A percentile compares a stretch with the other conserved stretches of the same genome.
Conservation (phyloP, 2,113 vertebrate genomes). For the Daphoenositta chrysoptera region DNA sequence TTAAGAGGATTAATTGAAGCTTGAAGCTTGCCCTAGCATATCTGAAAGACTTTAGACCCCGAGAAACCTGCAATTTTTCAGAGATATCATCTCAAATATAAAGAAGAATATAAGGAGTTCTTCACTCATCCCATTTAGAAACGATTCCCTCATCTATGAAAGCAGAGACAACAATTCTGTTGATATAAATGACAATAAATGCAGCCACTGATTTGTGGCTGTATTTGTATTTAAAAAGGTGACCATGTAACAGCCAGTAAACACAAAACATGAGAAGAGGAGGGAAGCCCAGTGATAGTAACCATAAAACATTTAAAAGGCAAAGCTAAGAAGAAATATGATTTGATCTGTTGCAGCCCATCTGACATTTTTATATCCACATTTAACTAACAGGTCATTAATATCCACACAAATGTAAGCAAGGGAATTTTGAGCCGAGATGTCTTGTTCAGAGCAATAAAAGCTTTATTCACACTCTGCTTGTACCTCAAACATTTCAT, state of each 20-base stretch:
- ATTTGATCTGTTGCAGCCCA: not conserved
- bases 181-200: not conserved
- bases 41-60: not conserved
- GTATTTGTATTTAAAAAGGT: not conserved
- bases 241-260: not conserved
- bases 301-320: not conserved
- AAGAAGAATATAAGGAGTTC: not conserved
- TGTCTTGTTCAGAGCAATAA: conserved; percentile 25
- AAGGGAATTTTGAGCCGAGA: not conserved
- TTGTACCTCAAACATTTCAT: conserved; percentile 11
- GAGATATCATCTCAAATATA: not conserved
- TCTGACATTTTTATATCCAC: conserved; percentile 26
- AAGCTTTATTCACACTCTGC: conserved; percentile 31
- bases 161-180: not conserved
- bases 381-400: conserved; percentile 18
- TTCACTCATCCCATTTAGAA: not conserved
- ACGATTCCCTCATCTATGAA: not conserved
- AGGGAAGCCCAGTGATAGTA: not conserved
- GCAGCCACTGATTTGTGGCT: not conserved
- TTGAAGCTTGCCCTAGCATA: not conserved
- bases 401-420: conserved; percentile 6
- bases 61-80: not conserved
- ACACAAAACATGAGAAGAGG: not conserved
- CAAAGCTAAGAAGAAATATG: not conserved
- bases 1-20: not conserved